Base-by-base conservation (phyloP, 2,888 invertebrate genomes). In the Platycnemis pennipes region DNA sequence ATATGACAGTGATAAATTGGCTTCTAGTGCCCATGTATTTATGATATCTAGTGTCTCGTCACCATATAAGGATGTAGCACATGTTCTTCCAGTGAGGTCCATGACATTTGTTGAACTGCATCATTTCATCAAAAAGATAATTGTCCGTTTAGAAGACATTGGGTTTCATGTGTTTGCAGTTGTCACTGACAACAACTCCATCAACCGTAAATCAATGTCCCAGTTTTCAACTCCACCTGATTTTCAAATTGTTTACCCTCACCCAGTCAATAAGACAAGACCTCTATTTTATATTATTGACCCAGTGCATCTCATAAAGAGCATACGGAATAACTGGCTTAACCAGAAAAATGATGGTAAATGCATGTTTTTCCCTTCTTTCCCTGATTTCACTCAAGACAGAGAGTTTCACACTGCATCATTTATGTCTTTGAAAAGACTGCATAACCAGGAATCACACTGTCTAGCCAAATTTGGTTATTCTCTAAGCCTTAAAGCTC, bases 391-490 rank as follows among this genome's bases (percentile, higher is more conserved):
- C n/a, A n/a, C n/a, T n/a, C n/a, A n/a, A n/a, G n/a, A n/a, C n/a
- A n/a, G n/a, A n/a, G n/a, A n/a, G n/a, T 49, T 56, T 56, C 56
- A 56, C 56, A 19, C 44, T 44, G 45, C 45, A 19, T 87, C 13
- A 44, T 87, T 87, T 44, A 87, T 26, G 26, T 26, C 45, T 45
- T 11, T 87, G 7, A 87, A 45, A 87, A 87, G 45, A 7, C 87
- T 87, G 42, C 44, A 87, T 22, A 44, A 87, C 22, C 45, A 44
- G 45, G 45, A 44, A 45, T 37, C 87, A 31, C 11, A 53, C n/a
- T 19, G 31, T 26, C 31, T 69, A 63, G 26, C 86, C 19, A 94
- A 87, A 45, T 87, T 49, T 49, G 44, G 88, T 88, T 94, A 94
- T n/a, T 63, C 26, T 22, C 44, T 94, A 22, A 77, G 85, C 63